These are phyloP conservation scores for Ophonus ardosiacus DNA, from an alignment of 2,888 invertebrate species.

Conservation along the genomic window DNA sequence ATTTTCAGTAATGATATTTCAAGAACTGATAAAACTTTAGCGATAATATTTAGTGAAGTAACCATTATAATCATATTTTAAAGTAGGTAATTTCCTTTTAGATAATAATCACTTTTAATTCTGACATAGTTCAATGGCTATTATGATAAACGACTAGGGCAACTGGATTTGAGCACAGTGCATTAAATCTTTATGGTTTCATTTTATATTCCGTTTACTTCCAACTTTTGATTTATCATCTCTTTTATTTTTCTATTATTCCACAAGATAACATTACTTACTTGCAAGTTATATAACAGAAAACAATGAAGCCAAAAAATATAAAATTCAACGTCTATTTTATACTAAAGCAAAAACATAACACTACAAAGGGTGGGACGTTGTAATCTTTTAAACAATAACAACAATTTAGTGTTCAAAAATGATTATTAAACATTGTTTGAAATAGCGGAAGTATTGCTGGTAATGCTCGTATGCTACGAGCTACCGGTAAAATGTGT, in stretches of 20 bases:
- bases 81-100: constrained; percentile 51
- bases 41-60: constrained; percentile 32
- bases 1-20: constrained; percentile 18
- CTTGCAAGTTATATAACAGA: neutral
- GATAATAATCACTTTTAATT: constrained; percentile 37
- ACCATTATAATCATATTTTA: constrained; percentile 47
- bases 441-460: constrained; percentile 15
- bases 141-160: constrained; percentile 23
- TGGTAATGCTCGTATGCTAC: constrained; percentile 2
- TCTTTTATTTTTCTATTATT: constrained; percentile 21
- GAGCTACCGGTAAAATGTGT: constrained; percentile 40
- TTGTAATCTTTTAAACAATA: constrained; percentile 19
- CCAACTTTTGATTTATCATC: constrained; percentile 31
- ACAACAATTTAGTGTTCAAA: constrained; percentile 43
- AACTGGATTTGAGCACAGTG: constrained; percentile 12
- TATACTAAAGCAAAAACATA: neutral
- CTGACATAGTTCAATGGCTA: constrained; percentile 38
- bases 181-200: constrained; percentile 46
- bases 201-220: constrained; percentile 38
- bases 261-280: neutral
- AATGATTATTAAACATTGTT: constrained; percentile 42
- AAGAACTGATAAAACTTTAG: constrained; percentile 47
- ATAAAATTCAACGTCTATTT: neutral
- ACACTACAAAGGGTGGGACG: neutral
- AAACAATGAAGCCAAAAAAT: neutral